Conservation (phyloP, 2,113 vertebrate species). For the Rhabdornis inornatus region DNA sequence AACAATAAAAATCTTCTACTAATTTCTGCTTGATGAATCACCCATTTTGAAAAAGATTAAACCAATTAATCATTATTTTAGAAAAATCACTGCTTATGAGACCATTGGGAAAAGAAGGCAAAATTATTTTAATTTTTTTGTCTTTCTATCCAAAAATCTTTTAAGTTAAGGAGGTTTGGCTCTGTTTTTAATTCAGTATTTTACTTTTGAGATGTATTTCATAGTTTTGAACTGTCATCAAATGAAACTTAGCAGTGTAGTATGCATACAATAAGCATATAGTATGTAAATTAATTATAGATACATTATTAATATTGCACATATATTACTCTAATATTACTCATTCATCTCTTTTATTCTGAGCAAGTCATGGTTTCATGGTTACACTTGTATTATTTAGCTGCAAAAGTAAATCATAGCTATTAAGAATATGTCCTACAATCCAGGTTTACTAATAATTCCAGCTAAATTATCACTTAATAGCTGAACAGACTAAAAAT, state of each 20-base stretch:
- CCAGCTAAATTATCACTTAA: background rate
- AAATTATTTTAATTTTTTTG: background rate
- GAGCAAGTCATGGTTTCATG: background rate
- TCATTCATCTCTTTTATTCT: background rate
- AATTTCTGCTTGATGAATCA: background rate
- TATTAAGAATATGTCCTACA: background rate
- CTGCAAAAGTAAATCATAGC: background rate
- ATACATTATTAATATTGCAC: background rate
- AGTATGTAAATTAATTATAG: background rate
- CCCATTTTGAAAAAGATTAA: background rate
- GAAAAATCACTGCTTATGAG: background rate
- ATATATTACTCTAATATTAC: background rate
- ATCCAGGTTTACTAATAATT: background rate
- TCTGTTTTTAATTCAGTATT: background rate
- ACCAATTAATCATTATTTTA: background rate
- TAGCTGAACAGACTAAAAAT: background rate
- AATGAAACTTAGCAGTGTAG: background rate
- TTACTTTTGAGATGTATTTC: background rate
- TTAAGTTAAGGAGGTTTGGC: background rate
- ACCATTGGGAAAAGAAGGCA: background rate
- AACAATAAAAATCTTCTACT: background rate
- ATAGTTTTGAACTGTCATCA: background rate
- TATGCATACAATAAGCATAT: background rate
- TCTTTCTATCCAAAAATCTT: background rate
- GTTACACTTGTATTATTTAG: background rate